These are phyloP conservation scores for Lamellibrachia luymesi DNA, from an alignment of 1,140 invertebrate species.

Conservation along the genomic window DNA sequence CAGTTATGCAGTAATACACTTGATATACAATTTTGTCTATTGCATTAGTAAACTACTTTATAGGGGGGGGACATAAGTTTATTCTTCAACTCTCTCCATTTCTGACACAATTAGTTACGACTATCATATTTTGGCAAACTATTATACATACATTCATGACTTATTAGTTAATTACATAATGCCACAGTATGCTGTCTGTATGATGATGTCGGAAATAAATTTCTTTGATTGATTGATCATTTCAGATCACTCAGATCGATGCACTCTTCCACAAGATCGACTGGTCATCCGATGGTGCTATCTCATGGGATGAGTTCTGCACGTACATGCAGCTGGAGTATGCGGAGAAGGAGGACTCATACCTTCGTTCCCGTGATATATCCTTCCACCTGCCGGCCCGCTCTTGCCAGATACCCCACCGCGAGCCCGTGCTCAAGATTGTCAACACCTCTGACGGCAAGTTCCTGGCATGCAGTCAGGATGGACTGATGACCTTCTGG, in stretches of 20 bases:
- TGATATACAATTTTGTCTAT: no score
- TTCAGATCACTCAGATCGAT: conserved; percentile 52
- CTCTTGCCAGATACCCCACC: conserved; percentile 47
- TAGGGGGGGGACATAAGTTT: no score
- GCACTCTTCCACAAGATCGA: conserved; percentile 57
- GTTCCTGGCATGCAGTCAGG: conserved; percentile 54
- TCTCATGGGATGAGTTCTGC: conserved; percentile 58
- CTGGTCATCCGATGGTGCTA: conserved; percentile 52
- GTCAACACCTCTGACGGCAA: conserved; percentile 49
- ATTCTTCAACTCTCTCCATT: no score
- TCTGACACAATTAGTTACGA: no score
- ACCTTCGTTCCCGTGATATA: conserved; percentile 31
- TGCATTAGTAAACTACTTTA: no score
- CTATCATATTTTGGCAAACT: no score
- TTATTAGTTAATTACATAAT: no score
- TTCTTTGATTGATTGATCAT: not conserved
- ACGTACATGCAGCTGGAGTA: conserved; percentile 58
- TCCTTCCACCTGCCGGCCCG: conserved; percentile 54
- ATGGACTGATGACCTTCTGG: conserved; percentile 56
- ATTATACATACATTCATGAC: no score
- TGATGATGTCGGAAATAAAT: no score
- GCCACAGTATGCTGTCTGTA: no score
- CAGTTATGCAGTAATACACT: no score
- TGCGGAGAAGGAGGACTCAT: conserved; percentile 55
- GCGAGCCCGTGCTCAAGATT: conserved; percentile 49